Base-by-base conservation (phyloP, 2,797 vertebrate species). In the Myiotriccus ornatus region DNA sequence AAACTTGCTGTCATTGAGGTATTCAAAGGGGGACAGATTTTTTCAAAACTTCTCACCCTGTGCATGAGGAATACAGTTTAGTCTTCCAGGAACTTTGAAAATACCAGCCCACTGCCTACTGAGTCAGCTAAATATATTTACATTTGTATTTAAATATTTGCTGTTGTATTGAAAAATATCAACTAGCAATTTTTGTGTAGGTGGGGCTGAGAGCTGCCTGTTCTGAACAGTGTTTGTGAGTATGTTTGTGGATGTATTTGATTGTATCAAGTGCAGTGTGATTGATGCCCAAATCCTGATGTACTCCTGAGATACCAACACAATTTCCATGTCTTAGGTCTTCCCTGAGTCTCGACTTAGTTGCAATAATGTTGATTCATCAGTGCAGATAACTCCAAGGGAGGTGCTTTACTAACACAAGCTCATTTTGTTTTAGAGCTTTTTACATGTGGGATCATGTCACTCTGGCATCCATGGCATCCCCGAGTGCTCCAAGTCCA, bases 211-310 rank as follows among this genome's bases (percentile, higher is more conserved):
- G 43, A 37, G 20, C 47, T 87, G 52, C 30, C 55, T 85, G 23
- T 25, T 20, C 68, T 52, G 70, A 64, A 9, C 9, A n/a, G 9
- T 78, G 23, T 59, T 70, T 80, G 35, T 64, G 43, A 9, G 13
- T 49, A 3, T 43, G 34, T 37, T 49, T 85, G 20, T 67, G 35
- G n/a, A 19, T 77, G 4, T 53, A 41, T 75, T 74, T 75, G 44
- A 60, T 24, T 57, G 6, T 49, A 35, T 32, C 1, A 3, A 30
- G 41, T 6, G 0, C 34, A 78, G 7, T 2, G 1, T 81, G 28
- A 44, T 24, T 28, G 47, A 43, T 67, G 8, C 17, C 44, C 52
- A 63, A 39, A 70, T 74, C 62, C 34, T 11, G 1, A 13, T 17
- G 52, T 25, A 28, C 44, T 25, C 27, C 32, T 78, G 52, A 56